Percentiles rank a stretch among this genome's conserved stretches.
Evolutionary conservation across 2,888 invertebrate genomes (phyloP).

Genomic region (Geophilus truncorum): DNA sequence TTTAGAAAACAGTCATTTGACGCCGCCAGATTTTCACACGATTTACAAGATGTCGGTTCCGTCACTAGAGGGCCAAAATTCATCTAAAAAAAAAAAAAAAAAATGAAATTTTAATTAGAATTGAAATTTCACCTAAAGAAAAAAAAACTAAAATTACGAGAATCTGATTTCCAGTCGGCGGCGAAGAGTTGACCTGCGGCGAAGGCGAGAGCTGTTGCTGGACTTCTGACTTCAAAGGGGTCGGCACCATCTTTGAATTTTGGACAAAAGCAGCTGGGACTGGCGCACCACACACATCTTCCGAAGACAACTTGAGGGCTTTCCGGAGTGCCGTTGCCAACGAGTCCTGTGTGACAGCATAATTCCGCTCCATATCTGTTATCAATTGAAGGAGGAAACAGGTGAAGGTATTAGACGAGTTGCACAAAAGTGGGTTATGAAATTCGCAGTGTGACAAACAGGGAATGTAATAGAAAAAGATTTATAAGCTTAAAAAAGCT

Average conservation of each 20-base stretch:
- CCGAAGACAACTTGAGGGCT: not conserved
- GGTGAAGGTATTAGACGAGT: not conserved
- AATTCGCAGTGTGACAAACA: not conserved
- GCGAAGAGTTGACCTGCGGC: not conserved
- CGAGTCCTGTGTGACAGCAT: slow-evolving; percentile 5
- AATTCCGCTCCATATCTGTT: not conserved
- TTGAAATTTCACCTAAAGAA: not conserved
- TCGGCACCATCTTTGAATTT: not conserved
- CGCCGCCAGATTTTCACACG: not conserved
- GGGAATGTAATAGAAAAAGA: not conserved
- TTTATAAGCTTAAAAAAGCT: not conserved
- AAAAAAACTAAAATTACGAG: not conserved
- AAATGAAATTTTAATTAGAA: not conserved
- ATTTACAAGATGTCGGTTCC: too few relatives aligned
- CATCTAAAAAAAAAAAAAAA: not conserved
- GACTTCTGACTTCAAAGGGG: not conserved
- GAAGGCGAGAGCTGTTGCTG: not conserved
- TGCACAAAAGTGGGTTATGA: not conserved
- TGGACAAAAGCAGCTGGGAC: not conserved
- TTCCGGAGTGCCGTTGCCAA: not conserved
- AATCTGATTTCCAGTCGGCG: not conserved
- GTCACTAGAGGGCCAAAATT: too few relatives aligned
- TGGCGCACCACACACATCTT: not conserved
- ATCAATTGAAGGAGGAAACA: not conserved
- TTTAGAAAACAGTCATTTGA: not conserved